phyloP scores from a whole-genome alignment of 2,113 vertebrate genomes.

The Erythrocercus mccallii region DNA sequence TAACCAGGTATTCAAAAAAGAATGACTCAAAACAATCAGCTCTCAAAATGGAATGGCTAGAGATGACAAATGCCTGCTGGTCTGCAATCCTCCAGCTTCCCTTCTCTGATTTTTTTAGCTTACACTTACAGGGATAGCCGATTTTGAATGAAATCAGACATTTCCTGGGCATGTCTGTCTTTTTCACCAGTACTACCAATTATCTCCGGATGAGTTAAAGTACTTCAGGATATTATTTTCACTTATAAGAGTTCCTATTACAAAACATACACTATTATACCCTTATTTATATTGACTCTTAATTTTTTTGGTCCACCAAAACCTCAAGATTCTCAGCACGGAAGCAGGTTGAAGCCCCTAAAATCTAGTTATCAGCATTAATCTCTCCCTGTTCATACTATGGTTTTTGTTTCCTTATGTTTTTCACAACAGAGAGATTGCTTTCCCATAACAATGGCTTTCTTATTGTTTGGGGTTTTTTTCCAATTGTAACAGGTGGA shows the following conservation, averaged over 20 bases:
- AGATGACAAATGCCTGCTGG: neutral
- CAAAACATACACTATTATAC: neutral
- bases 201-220: neutral
- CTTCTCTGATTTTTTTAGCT: neutral
- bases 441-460: neutral
- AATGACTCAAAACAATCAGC: neutral
- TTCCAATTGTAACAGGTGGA: constrained; percentile 77
- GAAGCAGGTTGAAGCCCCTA: neutral
- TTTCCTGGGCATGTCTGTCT: neutral
- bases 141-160: neutral
- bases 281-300: neutral
- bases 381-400: neutral
- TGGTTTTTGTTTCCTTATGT: neutral
- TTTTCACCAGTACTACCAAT: neutral
- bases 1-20: neutral
- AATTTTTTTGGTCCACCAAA: neutral
- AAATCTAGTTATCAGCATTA: neutral
- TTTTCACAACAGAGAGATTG: neutral
- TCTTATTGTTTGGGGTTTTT: no score
- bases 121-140: neutral
- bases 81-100: neutral
- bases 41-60: neutral
- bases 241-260: neutral
- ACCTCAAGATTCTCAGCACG: neutral
- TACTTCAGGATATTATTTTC: neutral